A percentile compares a stretch with the other conserved stretches of the same genome.
phyloP scores from a whole-genome alignment of 2,797 vertebrate species.

The Cetoscarus ocellatus region DNA sequence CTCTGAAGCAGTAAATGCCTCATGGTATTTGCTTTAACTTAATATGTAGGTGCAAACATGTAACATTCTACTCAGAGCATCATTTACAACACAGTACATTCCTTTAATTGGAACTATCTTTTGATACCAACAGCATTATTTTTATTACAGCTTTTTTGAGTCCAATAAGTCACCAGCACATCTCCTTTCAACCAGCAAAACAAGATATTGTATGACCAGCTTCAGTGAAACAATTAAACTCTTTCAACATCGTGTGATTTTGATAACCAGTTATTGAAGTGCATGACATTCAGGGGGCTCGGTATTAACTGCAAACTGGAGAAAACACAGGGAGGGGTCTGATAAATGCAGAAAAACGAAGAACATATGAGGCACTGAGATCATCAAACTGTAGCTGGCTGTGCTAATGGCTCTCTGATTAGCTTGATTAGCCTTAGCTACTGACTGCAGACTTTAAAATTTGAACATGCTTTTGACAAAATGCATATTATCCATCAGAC shows the following conservation, averaged over 20 bases:
- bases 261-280: conserved; percentile 44
- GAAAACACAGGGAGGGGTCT: conserved; percentile 28
- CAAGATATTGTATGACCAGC: conserved; percentile 29
- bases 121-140: neutral
- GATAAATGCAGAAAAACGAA: conserved; percentile 29
- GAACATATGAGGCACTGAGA: conserved; percentile 75
- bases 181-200: conserved; percentile 26
- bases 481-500: conserved; percentile 56
- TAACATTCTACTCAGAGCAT: conserved; percentile 41
- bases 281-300: conserved; percentile 52
- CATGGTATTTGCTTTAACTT: conserved; percentile 47
- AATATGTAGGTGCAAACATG: conserved; percentile 44
- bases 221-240: conserved; percentile 27
- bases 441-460: conserved; percentile 45
- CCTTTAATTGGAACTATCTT: conserved; percentile 7
- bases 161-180: neutral
- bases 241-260: conserved; percentile 20
- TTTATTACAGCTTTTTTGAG: neutral
- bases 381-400: conserved; percentile 54
- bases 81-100: conserved; percentile 65
- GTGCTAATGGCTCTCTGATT: conserved; percentile 44
- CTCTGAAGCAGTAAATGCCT: neutral
- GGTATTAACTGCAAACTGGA: conserved; percentile 44
- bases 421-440: conserved; percentile 46
- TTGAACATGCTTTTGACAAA: conserved; percentile 68